Percentiles rank a stretch among this genome's conserved stretches.
Evolutionary conservation across 2,888 invertebrate genomes (phyloP).

Genomic region (Lasioglossum marginatum): DNA sequence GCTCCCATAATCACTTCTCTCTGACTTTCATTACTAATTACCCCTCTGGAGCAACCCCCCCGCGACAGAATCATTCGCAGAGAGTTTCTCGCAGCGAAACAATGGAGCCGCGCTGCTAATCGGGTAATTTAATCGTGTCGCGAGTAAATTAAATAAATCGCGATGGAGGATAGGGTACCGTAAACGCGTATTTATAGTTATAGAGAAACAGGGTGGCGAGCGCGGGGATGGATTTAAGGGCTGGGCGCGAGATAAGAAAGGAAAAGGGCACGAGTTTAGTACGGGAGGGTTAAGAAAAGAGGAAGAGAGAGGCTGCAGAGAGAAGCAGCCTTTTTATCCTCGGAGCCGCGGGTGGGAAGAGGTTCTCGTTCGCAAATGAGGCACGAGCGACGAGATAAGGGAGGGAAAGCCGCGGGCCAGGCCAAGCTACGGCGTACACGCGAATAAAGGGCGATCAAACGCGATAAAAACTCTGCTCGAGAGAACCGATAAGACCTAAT

Average conservation of each 20-base stretch:
- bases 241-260: conserved; percentile 22
- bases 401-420: conserved; percentile 68
- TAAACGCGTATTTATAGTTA: conserved; percentile 47
- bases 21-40: background rate
- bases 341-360: conserved; percentile 34
- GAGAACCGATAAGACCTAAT: conserved; percentile 74
- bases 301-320: background rate
- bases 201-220: background rate
- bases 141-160: conserved; percentile 40
- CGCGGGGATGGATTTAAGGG: background rate
- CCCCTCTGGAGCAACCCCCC: background rate
- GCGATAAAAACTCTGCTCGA: conserved; percentile 72
- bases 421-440: conserved; percentile 60
- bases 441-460: conserved; percentile 74
- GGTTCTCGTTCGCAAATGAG: conserved; percentile 74
- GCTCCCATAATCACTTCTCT: background rate
- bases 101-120: conserved; percentile 13
- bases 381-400: conserved; percentile 74
- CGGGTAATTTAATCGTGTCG: conserved; percentile 29
- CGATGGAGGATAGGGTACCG: background rate
- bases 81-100: background rate
- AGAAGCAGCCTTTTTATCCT: conserved; percentile 59
- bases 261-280: background rate
- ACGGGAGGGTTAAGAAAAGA: conserved; percentile 23
- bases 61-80: background rate